A percentile compares a stretch with the other conserved stretches of the same genome.
Conservation (phyloP, 2,797 vertebrate species). For the Onychomys arenicola region DNA sequence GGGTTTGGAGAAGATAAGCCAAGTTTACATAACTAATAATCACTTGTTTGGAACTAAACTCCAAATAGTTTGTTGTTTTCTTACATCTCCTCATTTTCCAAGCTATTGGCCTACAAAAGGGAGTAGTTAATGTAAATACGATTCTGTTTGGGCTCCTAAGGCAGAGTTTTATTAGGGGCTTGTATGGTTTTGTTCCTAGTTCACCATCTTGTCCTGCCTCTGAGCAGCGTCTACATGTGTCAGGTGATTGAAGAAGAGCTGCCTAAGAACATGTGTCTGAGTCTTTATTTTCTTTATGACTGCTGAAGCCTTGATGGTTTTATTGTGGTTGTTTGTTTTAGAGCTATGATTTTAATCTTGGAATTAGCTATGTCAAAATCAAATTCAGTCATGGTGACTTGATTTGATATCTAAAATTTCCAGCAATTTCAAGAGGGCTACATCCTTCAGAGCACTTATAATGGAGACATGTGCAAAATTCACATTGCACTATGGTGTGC, state of each 20-base stretch:
- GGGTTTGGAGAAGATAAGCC: not conserved
- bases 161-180: not conserved
- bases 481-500: not conserved
- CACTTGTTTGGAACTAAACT: not conserved
- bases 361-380: not conserved
- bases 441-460: not conserved
- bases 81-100: not conserved
- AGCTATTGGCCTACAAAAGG: not conserved
- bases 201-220: not conserved
- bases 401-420: constrained; percentile 10
- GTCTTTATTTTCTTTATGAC: not conserved
- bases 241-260: not conserved
- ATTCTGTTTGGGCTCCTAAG: not conserved
- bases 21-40: not conserved
- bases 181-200: not conserved
- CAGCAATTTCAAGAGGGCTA: not conserved
- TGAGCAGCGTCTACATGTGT: not conserved
- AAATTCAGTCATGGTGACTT: constrained; percentile 47
- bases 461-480: not conserved
- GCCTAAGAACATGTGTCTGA: not conserved
- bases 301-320: not conserved
- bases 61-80: not conserved
- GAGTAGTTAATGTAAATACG: not conserved
- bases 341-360: not conserved
- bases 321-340: not conserved